Base-by-base conservation (phyloP, 2,888 invertebrate species). In the Andrena dorsata region DNA sequence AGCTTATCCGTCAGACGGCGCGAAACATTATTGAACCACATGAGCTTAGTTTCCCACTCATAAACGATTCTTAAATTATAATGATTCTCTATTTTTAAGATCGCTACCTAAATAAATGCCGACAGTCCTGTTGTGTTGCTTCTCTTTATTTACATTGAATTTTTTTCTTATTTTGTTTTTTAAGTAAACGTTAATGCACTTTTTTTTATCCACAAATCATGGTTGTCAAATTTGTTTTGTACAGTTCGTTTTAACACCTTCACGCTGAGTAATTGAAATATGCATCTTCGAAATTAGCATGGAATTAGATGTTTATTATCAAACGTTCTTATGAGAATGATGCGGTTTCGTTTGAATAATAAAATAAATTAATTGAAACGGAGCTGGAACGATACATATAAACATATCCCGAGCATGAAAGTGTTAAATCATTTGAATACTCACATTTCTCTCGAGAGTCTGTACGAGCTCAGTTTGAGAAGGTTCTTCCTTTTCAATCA, bases 381-480 rank as follows among this genome's bases (percentile, higher is more conserved):
- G 23, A 77, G 72, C 2, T 10, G 20, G 20, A 32, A 26, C 60
- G 23, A 77, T 53, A 71, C n/a, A 10, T 58, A 16, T 30, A 4
- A 66, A 23, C 56, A 51, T 26, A 8, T 53, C 74, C 49, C 7
- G n/a, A 69, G 26, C 61, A 84, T 65, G 61, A 73, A 58, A 65
- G 69, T 26, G 51, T 70, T 63, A 61, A 69, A 73, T 41, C 23
- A 7, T 23, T 26, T 61, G 16, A 41, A 79, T 78, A 78, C 87
- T 90, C 74, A 92, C 92, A 66, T 90, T 90, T 84, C 89, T 91
- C 65, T 90, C 87, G 41, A 92, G 86, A 13, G 83, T 89, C 74
- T 84, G 88, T 64, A 91, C 61, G 1, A 90, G 77, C 47, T 86
- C 87, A 13, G 6, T 81, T 63, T 74, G 81, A 0, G 85, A 76